phyloP scores from a whole-genome alignment of 2,888 invertebrate species.

The Trichopria drosophilae region DNA sequence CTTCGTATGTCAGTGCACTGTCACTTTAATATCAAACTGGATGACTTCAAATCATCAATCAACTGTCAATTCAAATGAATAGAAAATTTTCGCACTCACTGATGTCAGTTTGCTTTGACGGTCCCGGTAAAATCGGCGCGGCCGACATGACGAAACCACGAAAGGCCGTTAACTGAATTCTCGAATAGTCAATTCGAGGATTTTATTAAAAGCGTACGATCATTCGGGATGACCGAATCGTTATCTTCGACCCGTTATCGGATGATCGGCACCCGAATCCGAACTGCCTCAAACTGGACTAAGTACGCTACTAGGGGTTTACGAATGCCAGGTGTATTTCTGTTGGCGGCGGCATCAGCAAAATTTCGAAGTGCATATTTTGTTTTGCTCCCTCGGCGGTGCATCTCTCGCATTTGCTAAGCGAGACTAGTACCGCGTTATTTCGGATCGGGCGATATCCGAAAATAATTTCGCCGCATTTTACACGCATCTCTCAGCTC shows the following conservation, averaged over 20 bases:
- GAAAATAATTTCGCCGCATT: constrained; percentile 20
- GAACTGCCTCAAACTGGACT: constrained; percentile 14
- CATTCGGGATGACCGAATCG: background rate
- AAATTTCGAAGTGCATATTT: too few relatives aligned
- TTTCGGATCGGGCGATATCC: constrained; percentile 21
- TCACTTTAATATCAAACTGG: too few relatives aligned
- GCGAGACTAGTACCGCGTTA: constrained; percentile 14
- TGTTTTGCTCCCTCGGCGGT: too few relatives aligned
- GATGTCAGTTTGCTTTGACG: constrained; percentile 46
- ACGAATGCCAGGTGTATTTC: constrained; percentile 16
- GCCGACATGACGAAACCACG: constrained; percentile 5
- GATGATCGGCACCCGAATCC: constrained; percentile 6
- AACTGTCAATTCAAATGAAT: too few relatives aligned
- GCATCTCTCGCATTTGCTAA: background rate
- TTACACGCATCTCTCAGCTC: too few relatives aligned
- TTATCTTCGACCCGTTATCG: background rate
- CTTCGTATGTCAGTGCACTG: too few relatives aligned
- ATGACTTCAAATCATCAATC: too few relatives aligned
- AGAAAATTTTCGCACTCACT: too few relatives aligned
- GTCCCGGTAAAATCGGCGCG: constrained; percentile 43
- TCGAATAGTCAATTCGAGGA: background rate
- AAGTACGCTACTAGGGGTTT: background rate
- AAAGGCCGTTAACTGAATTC: background rate
- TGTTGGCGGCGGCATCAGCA: constrained; percentile 27
- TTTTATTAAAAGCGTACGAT: background rate